These are phyloP conservation scores for Caligus rogercresseyi DNA, from an alignment of 1,140 invertebrate species.

Conservation along the genomic window DNA sequence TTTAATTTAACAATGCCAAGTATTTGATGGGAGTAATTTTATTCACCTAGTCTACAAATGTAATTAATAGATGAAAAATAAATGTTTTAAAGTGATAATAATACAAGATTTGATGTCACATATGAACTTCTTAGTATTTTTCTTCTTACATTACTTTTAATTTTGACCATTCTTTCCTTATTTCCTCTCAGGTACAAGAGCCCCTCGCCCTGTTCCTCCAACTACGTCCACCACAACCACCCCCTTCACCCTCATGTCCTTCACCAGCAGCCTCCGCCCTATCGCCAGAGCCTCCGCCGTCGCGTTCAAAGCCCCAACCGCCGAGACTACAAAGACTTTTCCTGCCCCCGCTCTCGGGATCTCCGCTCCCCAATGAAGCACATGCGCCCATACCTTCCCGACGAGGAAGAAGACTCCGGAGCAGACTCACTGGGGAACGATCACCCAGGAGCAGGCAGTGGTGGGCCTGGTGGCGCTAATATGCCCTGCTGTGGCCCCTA, in stretches of 20 bases:
- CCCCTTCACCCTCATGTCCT: background rate
- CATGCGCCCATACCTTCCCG: background rate
- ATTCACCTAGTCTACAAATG: too few relatives aligned
- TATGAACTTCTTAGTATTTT: too few relatives aligned
- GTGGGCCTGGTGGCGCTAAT: background rate
- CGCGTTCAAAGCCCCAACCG: conserved; percentile 16
- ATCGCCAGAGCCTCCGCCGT: background rate
- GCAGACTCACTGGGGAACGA: conserved; percentile 8
- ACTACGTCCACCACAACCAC: conserved; percentile 3
- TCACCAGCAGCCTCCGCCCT: background rate
- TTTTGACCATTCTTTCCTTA: too few relatives aligned
- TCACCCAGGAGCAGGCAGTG: background rate
- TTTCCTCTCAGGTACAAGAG: conserved; percentile 17
- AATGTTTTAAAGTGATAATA: too few relatives aligned
- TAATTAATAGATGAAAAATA: too few relatives aligned
- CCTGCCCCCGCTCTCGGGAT: background rate
- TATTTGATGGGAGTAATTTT: too few relatives aligned
- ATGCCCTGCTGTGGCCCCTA: background rate
- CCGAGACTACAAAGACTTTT: conserved; percentile 19
- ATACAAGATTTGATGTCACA: too few relatives aligned
- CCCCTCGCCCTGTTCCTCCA: conserved; percentile 7
- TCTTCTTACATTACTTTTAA: too few relatives aligned
- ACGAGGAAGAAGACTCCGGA: conserved; percentile 20
- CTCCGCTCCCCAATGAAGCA: conserved; percentile 17
- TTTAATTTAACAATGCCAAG: too few relatives aligned